A percentile compares a stretch with the other conserved stretches of the same genome.
Evolutionary conservation across 2,113 vertebrate genomes (phyloP).

Genomic region (Anhinga rufa): DNA sequence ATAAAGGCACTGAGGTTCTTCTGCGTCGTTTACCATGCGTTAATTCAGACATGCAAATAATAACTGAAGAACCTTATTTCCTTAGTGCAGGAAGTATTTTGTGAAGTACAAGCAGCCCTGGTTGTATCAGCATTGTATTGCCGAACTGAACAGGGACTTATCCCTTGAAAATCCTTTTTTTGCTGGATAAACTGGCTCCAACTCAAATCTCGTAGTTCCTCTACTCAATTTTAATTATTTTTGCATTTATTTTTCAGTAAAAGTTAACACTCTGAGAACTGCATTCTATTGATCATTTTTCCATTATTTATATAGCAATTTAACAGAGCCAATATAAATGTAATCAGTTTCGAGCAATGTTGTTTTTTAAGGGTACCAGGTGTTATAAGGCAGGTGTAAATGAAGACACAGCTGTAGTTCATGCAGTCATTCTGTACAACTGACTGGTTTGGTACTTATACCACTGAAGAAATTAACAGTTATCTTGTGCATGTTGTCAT

Average conservation of each 20-base stretch:
- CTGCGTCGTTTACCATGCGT: background rate
- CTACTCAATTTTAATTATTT: background rate
- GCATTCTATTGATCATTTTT: background rate
- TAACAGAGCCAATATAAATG: background rate
- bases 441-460: background rate
- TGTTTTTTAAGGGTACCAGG: background rate
- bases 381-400: background rate
- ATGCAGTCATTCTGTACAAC: background rate
- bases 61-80: background rate
- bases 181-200: background rate
- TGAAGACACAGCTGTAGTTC: background rate
- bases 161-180: background rate
- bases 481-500: background rate
- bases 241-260: background rate
- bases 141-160: background rate
- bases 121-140: background rate
- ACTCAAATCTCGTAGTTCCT: background rate
- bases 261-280: background rate
- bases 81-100: background rate
- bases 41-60: slow-evolving; percentile 35
- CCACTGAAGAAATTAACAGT: background rate
- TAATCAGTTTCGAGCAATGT: background rate
- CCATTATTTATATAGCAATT: background rate
- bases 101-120: background rate
- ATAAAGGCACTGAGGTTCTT: background rate